A percentile compares a stretch with the other conserved stretches of the same genome.
phyloP scores from a whole-genome alignment of 2,797 vertebrate genomes.

The Karalla daura region DNA sequence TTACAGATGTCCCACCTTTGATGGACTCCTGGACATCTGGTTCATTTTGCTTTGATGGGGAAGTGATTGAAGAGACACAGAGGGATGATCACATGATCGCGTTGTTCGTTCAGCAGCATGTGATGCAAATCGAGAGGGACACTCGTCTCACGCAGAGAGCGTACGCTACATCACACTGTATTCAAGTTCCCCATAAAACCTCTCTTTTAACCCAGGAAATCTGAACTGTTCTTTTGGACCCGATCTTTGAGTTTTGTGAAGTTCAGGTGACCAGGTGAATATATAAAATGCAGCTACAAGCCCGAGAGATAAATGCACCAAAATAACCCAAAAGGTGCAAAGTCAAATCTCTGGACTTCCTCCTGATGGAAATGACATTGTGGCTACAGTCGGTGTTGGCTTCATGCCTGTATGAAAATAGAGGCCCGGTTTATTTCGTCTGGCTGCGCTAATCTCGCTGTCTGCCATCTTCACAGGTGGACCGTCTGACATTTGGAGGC shows the following conservation, averaged over 20 bases:
- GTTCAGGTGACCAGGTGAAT: slow-evolving; percentile 9
- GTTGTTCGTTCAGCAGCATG: neutral
- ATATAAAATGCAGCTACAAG: neutral
- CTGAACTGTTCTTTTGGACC: too few relatives aligned
- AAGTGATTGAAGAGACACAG: slow-evolving; percentile 1
- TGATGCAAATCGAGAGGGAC: neutral
- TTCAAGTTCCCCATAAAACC: too few relatives aligned
- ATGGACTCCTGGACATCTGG: neutral
- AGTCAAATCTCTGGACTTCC: slow-evolving; percentile 3
- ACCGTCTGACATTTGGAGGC: slow-evolving; percentile 49
- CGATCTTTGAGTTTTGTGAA: too few relatives aligned
- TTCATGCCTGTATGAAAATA: slow-evolving; percentile 31
- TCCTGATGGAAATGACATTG: slow-evolving; percentile 38
- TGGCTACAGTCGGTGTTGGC: slow-evolving; percentile 31
- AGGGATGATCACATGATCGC: neutral
- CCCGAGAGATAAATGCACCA: neutral
- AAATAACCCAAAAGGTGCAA: slow-evolving; percentile 5
- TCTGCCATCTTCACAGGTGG: slow-evolving; percentile 45
- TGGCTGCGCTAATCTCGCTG: slow-evolving; percentile 37
- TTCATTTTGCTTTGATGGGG: neutral
- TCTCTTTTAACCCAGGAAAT: too few relatives aligned
- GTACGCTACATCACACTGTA: too few relatives aligned
- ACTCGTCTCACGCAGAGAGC: neutral
- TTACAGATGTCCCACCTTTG: neutral
- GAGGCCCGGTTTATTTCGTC: slow-evolving; percentile 26